A percentile compares a stretch with the other conserved stretches of the same genome.
Evolutionary conservation across 2,888 invertebrate species (phyloP).

Genomic region (Meandrusa payeni): DNA sequence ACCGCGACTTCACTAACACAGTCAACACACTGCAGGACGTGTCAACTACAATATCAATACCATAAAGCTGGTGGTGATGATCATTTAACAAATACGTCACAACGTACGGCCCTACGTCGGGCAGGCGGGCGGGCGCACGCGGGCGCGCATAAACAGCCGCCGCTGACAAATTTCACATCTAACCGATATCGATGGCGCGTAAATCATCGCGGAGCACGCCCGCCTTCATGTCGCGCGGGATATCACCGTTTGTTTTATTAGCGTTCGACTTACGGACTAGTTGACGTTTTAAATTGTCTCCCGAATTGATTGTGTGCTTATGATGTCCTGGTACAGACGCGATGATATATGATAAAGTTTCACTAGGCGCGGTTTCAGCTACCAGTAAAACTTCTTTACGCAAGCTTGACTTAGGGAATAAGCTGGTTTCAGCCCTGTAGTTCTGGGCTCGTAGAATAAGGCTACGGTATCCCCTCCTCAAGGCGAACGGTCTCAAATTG

Average conservation of each 20-base stretch:
- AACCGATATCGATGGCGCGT: slow-evolving; percentile 68
- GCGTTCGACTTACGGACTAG: slow-evolving; percentile 5
- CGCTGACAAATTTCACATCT: slow-evolving; percentile 75
- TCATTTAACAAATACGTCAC: slow-evolving; percentile 20
- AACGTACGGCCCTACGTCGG: slow-evolving; percentile 11
- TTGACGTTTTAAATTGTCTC: slow-evolving; percentile 26
- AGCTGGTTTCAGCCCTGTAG: too few relatives aligned
- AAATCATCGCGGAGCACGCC: slow-evolving; percentile 55
- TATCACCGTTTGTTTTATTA: slow-evolving; percentile 17
- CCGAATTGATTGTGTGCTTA: background rate
- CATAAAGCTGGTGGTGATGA: slow-evolving; percentile 5
- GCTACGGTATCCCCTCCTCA: too few relatives aligned
- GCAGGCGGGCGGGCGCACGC: slow-evolving; percentile 10
- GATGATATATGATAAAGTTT: too few relatives aligned
- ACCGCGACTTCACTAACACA: too few relatives aligned
- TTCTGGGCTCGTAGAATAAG: too few relatives aligned
- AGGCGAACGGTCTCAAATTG: too few relatives aligned
- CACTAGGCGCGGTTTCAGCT: too few relatives aligned
- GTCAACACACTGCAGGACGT: too few relatives aligned
- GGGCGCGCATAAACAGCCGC: slow-evolving; percentile 60
- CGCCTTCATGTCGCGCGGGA: slow-evolving; percentile 44
- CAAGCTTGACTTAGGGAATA: too few relatives aligned
- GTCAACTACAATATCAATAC: slow-evolving; percentile 7
- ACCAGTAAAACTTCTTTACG: too few relatives aligned
- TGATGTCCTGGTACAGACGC: too few relatives aligned